These are phyloP conservation scores for Tympanuchus pallidicinctus DNA, from an alignment of 2,113 vertebrate genomes.

Conservation along the genomic window DNA sequence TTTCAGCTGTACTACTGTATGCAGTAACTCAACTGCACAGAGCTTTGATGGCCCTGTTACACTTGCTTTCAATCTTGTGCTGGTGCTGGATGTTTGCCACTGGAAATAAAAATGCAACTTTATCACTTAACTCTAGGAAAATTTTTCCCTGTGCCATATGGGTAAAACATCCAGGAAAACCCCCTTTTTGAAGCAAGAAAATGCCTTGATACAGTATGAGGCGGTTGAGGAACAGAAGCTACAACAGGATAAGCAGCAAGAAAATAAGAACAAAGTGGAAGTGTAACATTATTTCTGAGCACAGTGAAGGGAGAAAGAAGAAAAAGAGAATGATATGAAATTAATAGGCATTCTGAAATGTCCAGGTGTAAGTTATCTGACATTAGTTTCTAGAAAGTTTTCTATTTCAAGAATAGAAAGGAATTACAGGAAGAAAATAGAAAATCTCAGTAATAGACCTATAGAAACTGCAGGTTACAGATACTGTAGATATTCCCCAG, in stretches of 20 bases:
- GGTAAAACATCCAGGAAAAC: slow-evolving; percentile 37
- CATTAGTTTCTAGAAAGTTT: neutral
- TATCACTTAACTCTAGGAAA: slow-evolving; percentile 61
- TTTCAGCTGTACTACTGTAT: slow-evolving; percentile 56
- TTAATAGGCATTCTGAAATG: neutral
- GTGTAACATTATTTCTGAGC: neutral
- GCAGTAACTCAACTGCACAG: slow-evolving; percentile 6
- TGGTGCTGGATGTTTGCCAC: slow-evolving; percentile 39
- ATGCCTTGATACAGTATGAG: neutral
- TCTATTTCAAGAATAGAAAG: neutral
- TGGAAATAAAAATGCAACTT: slow-evolving; percentile 69
- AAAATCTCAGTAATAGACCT: neutral
- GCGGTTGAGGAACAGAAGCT: neutral
- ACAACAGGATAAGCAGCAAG: neutral
- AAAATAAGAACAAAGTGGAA: neutral
- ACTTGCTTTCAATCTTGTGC: neutral
- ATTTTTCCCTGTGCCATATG: slow-evolving; percentile 24
- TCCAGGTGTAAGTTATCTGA: neutral
- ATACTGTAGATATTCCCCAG: neutral
- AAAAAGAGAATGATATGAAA: neutral
- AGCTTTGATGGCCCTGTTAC: slow-evolving; percentile 23
- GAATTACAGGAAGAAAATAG: neutral
- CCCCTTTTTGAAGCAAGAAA: neutral
- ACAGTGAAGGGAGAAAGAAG: fast-evolving
- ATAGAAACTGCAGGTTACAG: neutral